Conservation (phyloP, 2,888 invertebrate genomes). For the Cryptus viduatorius region DNA sequence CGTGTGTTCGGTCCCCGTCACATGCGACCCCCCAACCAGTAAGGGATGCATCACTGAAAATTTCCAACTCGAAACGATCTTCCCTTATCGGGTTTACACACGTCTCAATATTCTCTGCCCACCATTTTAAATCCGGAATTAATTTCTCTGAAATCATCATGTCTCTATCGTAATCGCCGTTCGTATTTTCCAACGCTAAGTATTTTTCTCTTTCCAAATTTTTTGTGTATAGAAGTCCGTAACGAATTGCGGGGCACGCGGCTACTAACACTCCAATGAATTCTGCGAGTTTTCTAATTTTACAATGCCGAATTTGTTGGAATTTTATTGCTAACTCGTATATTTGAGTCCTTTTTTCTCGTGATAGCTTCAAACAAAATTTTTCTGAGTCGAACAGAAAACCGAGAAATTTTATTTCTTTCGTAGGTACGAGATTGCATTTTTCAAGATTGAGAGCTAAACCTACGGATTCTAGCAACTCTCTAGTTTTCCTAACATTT, state of each 20-base stretch:
- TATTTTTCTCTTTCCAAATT: constrained; percentile 39
- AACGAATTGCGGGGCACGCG: constrained; percentile 35
- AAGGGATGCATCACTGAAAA: constrained; percentile 68
- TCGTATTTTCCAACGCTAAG: constrained; percentile 26
- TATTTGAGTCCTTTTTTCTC: constrained; percentile 25
- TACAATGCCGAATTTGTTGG: not conserved
- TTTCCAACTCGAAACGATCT: constrained; percentile 43
- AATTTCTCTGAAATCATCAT: constrained; percentile 40
- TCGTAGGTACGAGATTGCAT: constrained; percentile 8
- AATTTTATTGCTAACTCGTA: constrained; percentile 32
- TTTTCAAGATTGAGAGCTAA: constrained; percentile 6
- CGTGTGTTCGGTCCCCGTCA: constrained; percentile 35
- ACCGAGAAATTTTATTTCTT: constrained; percentile 39
- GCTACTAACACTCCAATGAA: constrained; percentile 28
- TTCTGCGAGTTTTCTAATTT: too few relatives aligned
- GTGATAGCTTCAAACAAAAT: constrained; percentile 24
- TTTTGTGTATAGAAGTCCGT: constrained; percentile 39
- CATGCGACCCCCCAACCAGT: constrained; percentile 68
- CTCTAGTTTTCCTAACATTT: constrained; percentile 9
- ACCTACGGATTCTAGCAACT: not conserved
- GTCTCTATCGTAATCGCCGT: constrained; percentile 54
- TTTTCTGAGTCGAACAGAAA: constrained; percentile 19
- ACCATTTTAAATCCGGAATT: constrained; percentile 61
- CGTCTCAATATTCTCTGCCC: constrained; percentile 46
- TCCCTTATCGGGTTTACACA: constrained; percentile 48